Conservation (phyloP, 2,797 vertebrate species). For the Sebastiscus albofasciatus region DNA sequence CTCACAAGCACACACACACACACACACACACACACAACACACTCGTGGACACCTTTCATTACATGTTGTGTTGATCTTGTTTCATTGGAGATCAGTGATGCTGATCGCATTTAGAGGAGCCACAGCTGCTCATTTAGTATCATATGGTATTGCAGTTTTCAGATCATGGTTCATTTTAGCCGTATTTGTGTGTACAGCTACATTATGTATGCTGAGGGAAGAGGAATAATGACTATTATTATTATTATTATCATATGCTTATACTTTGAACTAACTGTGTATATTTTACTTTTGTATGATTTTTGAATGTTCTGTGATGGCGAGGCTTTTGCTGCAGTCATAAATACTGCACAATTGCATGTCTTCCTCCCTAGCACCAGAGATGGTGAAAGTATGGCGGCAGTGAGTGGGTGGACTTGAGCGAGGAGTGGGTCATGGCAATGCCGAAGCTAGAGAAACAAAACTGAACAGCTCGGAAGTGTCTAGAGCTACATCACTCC, state of each 20-base stretch:
- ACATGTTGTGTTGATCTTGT: not conserved
- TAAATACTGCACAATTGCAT: conserved; percentile 3
- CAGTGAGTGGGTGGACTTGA: conserved; percentile 63
- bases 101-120: not conserved
- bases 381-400: conserved; percentile 34
- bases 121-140: conserved; percentile 1
- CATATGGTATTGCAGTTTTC: not conserved
- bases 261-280: not conserved
- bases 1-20: conserved; percentile 7
- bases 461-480: conserved; percentile 15
- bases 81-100: conserved; percentile 14
- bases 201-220: not conserved
- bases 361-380: conserved; percentile 6
- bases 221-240: not conserved
- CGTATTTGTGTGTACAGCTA: not conserved
- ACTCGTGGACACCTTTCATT: not conserved
- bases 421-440: conserved; percentile 7
- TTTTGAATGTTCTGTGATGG: not conserved
- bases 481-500: not conserved
- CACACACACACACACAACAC: not conserved
- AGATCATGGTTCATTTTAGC: not conserved
- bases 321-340: not conserved
- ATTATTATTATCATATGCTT: not conserved
- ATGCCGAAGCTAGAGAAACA: conserved; percentile 1
- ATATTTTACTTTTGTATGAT: not conserved